Evolutionary conservation across 1,140 invertebrate species (phyloP), one percentile per base, ranked within the genome.

Genomic region (Drosophila arawakana): DNA sequence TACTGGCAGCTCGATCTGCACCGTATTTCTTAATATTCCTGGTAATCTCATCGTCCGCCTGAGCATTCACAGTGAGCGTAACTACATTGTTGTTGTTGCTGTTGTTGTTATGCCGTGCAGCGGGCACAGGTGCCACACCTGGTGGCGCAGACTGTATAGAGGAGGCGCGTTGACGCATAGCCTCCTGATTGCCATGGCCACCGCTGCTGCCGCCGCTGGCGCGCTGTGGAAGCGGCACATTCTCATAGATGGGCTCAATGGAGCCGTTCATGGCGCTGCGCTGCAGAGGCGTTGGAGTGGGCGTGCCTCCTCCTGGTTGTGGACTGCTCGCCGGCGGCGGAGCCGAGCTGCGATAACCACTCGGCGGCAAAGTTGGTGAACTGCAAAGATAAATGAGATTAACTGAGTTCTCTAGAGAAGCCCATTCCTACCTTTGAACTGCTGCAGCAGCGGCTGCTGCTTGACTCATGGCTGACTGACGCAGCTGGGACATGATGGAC

Each of bases 221-320:
- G 61, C 94, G 94, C 92, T 94, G 95, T 0, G 94, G 95, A 21
- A 96, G 77, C 8, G 95, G 95, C 7, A 96, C 95, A 71, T 97
- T 97, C 86, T 97, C 96, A 88, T 96, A 97, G 66, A 97, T 97
- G 1, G 96, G 96, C 86, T 96, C 96, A 18, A 91, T 91, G 6
- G 91, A 92, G 7, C 90, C 91, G 13, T 89, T 92, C 30, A 89
- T 81, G 2, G 77, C 76, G 54, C 74, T 91, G 0, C 90, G 84
- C 49, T 92, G 91, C 47, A 91, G 13, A 0, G 82, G 82, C 7
- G 90, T 76, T 34, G 69, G 54, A 0, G 90, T 76, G 25, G 69
- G 49, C 0, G 78, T 76, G n/a, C 67, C 73, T 8, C 25, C 69
- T 6, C 39, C 50, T 34, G 84, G 84, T 43, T 81, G 78, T 7